Conservation (phyloP, 2,113 vertebrate genomes). For the Axis porcinus region DNA sequence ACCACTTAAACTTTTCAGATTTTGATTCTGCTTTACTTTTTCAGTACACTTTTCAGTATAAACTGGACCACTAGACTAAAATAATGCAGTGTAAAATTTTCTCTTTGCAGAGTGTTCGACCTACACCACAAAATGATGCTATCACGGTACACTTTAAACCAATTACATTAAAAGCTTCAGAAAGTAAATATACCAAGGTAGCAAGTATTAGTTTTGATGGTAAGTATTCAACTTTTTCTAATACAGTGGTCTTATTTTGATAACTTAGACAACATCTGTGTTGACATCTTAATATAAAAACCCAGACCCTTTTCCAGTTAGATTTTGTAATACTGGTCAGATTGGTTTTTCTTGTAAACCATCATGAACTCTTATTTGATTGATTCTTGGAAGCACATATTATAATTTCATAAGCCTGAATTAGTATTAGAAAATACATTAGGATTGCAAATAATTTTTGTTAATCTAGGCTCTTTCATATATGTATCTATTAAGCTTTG, state of each 20-base stretch:
- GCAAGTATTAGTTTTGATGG: constrained; percentile 99
- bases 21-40: constrained; percentile 20
- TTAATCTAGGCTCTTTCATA: neutral
- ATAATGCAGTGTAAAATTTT: neutral
- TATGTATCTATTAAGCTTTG: neutral
- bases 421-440: neutral
- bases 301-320: neutral
- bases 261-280: neutral
- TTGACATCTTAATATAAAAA: neutral
- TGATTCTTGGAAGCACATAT: constrained; percentile 22
- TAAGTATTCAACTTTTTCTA: constrained; percentile 79
- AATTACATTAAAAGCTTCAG: constrained; percentile 94
- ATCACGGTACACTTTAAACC: constrained; percentile 95
- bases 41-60: neutral
- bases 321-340: neutral
- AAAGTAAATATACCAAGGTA: constrained; percentile 98
- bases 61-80: neutral
- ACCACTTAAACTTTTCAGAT: neutral
- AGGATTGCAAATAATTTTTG: neutral
- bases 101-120: constrained; percentile 91
- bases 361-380: neutral
- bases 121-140: constrained; percentile 96
- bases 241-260: constrained; percentile 3
- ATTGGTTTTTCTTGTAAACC: neutral
- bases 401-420: constrained; percentile 18